These are phyloP conservation scores for Pomatorhinus ruficollis DNA, from an alignment of 2,113 vertebrate species.

Conservation along the genomic window DNA sequence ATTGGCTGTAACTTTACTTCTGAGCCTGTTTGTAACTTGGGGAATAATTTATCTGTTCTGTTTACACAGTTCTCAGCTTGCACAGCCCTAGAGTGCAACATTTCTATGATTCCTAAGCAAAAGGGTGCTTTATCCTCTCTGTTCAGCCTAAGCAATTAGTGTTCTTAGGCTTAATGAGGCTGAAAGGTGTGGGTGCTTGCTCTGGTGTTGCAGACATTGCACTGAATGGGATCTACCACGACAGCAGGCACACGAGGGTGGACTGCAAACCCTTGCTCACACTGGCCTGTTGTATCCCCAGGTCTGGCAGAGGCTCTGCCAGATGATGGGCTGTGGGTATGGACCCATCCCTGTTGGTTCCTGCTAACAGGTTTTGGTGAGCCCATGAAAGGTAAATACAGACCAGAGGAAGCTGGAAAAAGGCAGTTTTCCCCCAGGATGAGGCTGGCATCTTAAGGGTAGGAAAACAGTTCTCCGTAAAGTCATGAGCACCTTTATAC, in stretches of 20 bases:
- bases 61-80: slow-evolving; percentile 41
- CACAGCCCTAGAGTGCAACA: not conserved
- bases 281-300: not conserved
- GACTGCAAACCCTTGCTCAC: not conserved
- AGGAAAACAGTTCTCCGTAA: not conserved
- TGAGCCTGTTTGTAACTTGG: not conserved
- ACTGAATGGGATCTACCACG: not conserved
- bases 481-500: not conserved
- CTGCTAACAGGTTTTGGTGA: not conserved
- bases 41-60: slow-evolving; percentile 42
- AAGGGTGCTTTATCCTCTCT: not conserved
- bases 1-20: slow-evolving; percentile 34
- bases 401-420: not conserved
- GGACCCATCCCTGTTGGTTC: not conserved
- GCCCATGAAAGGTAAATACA: not conserved
- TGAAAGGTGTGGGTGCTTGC: not conserved
- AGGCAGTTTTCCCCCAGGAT: not conserved
- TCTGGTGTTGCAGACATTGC: accelerated
- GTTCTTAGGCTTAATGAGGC: not conserved
- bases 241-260: not conserved
- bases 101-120: not conserved
- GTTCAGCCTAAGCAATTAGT: not conserved
- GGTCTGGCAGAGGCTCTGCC: not conserved
- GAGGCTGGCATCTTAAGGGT: not conserved
- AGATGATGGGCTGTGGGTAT: not conserved